Evolutionary conservation across 2,113 vertebrate species (phyloP), one percentile per base, ranked within the genome.

Genomic region (Lepus timidus): DNA sequence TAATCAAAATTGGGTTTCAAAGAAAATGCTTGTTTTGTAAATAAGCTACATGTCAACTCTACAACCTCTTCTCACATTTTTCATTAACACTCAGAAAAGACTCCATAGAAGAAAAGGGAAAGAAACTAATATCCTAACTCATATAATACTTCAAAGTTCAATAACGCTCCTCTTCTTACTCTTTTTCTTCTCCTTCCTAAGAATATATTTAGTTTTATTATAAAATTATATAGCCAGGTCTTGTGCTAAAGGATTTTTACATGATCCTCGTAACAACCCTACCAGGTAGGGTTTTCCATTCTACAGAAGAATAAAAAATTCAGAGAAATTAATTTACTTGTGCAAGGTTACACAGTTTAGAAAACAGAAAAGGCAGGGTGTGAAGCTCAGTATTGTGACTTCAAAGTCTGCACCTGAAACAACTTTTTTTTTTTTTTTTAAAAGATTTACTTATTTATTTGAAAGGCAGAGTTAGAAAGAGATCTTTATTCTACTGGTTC

Each of bases 271-370:
- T 10, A 74, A n/a, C n/a, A 64, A 76, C 23, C 36, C 64, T 82
- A 74, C 82, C 13, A 61, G 39, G 17, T 36, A 74, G 44, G 6
- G 19, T 39, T 51, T 49, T 22, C 29, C n/a, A 23, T 68, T 88
- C 65, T 52, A 67, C 23, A 89, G 22, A 55, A 96, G 65, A 83
- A 27, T 36, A 70, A 86, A 58, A 39, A 82, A 79, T 23, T 88
- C 64, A 81, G 80, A 85, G 61, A 81, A 86, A 31, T 27, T 78
- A 81, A 73, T 25, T 64, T 65, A 79, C 67, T 39, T 78, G 44
- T 36, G 9, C 25, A 75, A 95, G 36, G 55, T 49, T 39, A 83
- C 14, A 49, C 13, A 85, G 36, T 20, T 85, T 84, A 85, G 85
- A 90, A 93, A 95, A 61, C 4, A 65, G 33, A 44, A 87, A 88